Evolutionary conservation across 2,113 vertebrate species (phyloP).

Genomic region (Poeciliopsis prolifica): DNA sequence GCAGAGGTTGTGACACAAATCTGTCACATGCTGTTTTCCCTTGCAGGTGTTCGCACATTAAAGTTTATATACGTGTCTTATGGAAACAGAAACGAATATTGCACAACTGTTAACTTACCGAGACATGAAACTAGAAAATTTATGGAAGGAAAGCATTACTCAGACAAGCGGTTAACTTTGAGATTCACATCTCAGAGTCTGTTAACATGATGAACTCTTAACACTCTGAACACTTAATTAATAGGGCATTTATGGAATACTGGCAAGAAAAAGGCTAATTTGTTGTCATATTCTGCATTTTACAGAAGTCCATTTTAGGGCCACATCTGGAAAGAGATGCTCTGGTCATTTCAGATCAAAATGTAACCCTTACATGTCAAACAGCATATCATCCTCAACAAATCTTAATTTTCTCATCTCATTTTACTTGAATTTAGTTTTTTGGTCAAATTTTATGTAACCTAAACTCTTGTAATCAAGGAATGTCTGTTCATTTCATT

Average conservation of each 20-base stretch:
- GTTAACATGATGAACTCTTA: background rate
- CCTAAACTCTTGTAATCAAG: too few relatives aligned
- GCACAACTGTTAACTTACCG: background rate
- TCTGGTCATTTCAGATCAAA: background rate
- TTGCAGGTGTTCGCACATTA: slow-evolving; percentile 6
- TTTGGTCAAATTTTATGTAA: too few relatives aligned
- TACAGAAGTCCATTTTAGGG: background rate
- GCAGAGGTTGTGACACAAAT: slow-evolving; percentile 36
- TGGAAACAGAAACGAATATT: background rate
- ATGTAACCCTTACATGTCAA: too few relatives aligned
- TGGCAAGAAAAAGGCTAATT: background rate
- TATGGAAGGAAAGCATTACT: background rate
- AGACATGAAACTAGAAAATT: background rate
- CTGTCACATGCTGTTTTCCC: slow-evolving; percentile 22
- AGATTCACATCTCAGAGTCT: background rate
- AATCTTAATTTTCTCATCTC: too few relatives aligned
- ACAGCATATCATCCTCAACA: too few relatives aligned
- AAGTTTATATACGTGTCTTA: background rate
- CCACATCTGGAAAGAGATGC: background rate
- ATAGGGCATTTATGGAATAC: background rate
- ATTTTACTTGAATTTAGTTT: too few relatives aligned
- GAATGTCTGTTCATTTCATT: too few relatives aligned
- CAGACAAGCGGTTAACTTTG: too few relatives aligned
- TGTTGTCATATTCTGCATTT: too few relatives aligned
- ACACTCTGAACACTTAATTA: background rate